Evolutionary conservation across 1,140 invertebrate species (phyloP), one percentile per base, ranked within the genome.

Genomic region (Leptoteleia sp.): DNA sequence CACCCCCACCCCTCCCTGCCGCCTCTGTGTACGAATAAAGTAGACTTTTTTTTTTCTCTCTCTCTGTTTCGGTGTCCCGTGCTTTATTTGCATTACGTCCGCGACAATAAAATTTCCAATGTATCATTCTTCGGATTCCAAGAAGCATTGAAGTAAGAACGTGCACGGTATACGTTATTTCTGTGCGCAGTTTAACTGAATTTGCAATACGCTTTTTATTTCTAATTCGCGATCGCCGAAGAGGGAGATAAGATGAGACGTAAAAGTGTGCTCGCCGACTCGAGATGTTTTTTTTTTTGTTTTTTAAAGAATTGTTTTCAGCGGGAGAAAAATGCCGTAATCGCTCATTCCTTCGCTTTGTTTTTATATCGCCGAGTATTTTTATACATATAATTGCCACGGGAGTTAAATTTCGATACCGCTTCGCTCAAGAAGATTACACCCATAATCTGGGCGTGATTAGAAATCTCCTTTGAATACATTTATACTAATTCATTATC

Each of bases 61-160:
- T n/a, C n/a, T n/a, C n/a, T n/a, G n/a, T 17, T 50, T 35, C 47
- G 27, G 27, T 38, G 15, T 22, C 33, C 19, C 19, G 33, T 12
- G 50, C 35, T 42, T 57, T 57, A 42, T 57, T 57, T 31, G 52
- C 22, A 42, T 57, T 42, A 42, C 37, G 22, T 42, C 25, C 5
- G 35, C 6, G 12, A 43, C 40, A 40, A 43, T 59, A 31, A 43
- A 59, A 43, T 59, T 59, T 59, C 25, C 15, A 43, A 45, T 45
- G 55, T 45, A 59, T 45, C 40, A 45, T 59, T 59, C 27, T n/a
- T 35, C 1, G 43, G 33, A 62, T 47, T 62, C 57, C 42, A 8
- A 25, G 57, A 48, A 48, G 43, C 43, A 48, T 62, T 62, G 16
- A 38, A 62, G 38, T 38, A 62, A 62, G 57, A 62, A 37, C 31